Base-by-base conservation (phyloP, 2,113 vertebrate genomes). In the Phrynosoma blainvillii region DNA sequence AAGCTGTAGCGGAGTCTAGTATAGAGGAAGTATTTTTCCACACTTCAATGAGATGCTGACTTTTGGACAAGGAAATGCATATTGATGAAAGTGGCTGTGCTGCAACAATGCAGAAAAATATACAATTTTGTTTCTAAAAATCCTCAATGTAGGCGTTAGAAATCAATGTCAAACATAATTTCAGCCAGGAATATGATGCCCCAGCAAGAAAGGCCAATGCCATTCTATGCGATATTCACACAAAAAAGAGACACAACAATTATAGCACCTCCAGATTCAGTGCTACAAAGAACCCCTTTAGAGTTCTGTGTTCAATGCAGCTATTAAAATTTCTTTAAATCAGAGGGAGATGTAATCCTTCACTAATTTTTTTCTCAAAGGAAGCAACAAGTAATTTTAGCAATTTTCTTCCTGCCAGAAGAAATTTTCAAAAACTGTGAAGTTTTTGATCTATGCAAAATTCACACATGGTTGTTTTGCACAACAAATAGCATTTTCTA, bases 1-100 rank as follows among this genome's bases (percentile, higher is more conserved):
- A 66, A 65, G 66, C 65, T 59, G 74, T 68, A 82, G 27, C 42
- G 27, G n/a, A 85, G 42, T 59, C 20, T 82, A 62, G 25, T 52
- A 71, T 4, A 23, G 40, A 36, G 25, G 32, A 82, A 77, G 80
- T 56, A 71, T 47, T 86, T 82, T 85, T 81, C 52, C 23, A 82
- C 8, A 78, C 20, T 86, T 86, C 73, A 77, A 70, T n/a, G 73
- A 71, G 71, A 77, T 36, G 32, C 30, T 81, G 65, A 70, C 47
- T 70, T 88, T 73, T 30, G 87, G 83, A 70, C 30, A 77, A 88
- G 65, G 30, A 83, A 78, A 88, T 84, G 32, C 13, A 77, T 21
- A 88, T 52, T 56, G 23, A 78, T 84, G 59, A 16, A 2, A 68
- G 4, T 16, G 40, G 23, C 13, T 54, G 70, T 47, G 59, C 20